Base-by-base conservation (phyloP, 2,888 invertebrate species). In the Laothoe populi region DNA sequence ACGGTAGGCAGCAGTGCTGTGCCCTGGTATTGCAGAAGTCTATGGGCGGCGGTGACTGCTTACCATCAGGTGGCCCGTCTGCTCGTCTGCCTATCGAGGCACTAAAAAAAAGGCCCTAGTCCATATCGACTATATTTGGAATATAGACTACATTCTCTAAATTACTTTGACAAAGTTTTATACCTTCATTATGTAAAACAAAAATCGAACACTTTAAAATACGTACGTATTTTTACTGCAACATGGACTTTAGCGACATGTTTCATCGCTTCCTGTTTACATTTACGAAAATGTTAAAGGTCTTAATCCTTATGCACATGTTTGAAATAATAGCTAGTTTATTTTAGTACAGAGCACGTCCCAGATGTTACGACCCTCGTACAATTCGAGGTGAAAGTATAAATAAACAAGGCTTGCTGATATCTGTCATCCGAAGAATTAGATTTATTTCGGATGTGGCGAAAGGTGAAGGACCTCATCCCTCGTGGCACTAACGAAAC, bases 341-440 rank as follows among this genome's bases (percentile, higher is more conserved):
- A 90, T 90, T 90, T 90, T 82, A 72, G 88, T 87, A 80, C 79
- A 77, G 79, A 78, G 79, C 75, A 72, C 77, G 78, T 79, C 78
- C 79, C 92, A 88, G 84, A 86, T 89, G 90, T 83, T 53, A 78
- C 84, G 77, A 84, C 88, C 88, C 88, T 84, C 81, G 78, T 68
- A 71, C 68, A 79, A 75, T 74, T 77, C 75, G 73, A 86, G 86
- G 84, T 86, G 85, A 90, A 90, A 88, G 85, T 91, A 92, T 90
- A 92, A 91, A 92, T 92, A 92, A 90, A 92, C 90, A 87, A 88
- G 87, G 82, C 88, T 90, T 87, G 88, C 92, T 90, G 92, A 90
- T 92, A 91, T 90, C 90, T 91, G 91, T 92, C 92, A 92, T 90
- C 88, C 86, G 73, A 88, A 72, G 90, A 87, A 89, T 91, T 90